These are phyloP conservation scores for Emmelina monodactyla DNA, from an alignment of 2,888 invertebrate genomes.

Conservation along the genomic window DNA sequence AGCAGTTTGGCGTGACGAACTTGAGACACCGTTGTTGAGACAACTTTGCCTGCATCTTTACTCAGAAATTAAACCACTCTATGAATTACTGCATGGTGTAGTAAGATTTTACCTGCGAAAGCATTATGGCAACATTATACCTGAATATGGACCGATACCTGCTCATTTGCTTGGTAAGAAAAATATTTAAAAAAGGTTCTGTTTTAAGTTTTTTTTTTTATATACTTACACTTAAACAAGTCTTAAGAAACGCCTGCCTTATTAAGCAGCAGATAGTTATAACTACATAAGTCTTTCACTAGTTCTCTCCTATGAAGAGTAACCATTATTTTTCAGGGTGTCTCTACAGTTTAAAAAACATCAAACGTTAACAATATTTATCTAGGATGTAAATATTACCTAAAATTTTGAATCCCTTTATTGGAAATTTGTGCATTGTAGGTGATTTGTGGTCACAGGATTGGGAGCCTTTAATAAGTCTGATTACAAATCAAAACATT, in stretches of 20 bases:
- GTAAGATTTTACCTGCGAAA: conserved; percentile 67
- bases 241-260: too few species aligned
- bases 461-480: conserved; percentile 68
- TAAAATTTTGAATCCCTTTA: too few species aligned
- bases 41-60: conserved; percentile 60
- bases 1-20: conserved; percentile 70
- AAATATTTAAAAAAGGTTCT: not conserved
- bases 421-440: too few species aligned
- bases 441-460: conserved; percentile 74
- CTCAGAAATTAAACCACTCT: conserved; percentile 68
- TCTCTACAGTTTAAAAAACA: too few species aligned
- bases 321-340: not conserved
- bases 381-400: too few species aligned
- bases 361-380: too few species aligned
- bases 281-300: too few species aligned
- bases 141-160: conserved; percentile 68
- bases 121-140: conserved; percentile 63
- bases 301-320: not conserved
- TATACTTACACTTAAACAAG: too few species aligned
- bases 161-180: conserved; percentile 71
- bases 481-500: conserved; percentile 60
- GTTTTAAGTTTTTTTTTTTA: too few species aligned
- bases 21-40: conserved; percentile 68
- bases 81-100: conserved; percentile 76
- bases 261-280: too few species aligned